phyloP scores from a whole-genome alignment of 2,888 invertebrate genomes.

The Brachynemurus nebulosus region DNA sequence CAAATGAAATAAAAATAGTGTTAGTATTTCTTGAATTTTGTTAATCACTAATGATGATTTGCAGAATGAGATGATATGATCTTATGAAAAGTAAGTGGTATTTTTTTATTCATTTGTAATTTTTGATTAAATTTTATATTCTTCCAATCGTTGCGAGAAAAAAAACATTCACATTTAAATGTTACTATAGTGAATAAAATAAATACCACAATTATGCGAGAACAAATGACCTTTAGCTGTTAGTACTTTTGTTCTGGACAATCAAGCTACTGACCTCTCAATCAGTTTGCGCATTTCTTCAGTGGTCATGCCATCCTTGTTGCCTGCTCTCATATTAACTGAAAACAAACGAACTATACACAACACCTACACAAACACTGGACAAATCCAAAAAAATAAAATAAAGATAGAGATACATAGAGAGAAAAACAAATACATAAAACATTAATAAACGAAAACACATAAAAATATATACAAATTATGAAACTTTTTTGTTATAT shows the following conservation, averaged over 20 bases:
- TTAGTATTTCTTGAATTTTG: conserved; percentile 9
- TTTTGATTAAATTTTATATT: background rate
- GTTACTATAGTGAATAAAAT: no score
- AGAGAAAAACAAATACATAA: background rate
- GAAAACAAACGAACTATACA: conserved; percentile 40
- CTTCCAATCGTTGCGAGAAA: no score
- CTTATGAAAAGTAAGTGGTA: background rate
- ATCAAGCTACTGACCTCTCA: conserved; percentile 70
- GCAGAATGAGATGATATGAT: background rate
- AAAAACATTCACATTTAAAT: no score
- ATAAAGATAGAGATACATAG: conserved; percentile 31
- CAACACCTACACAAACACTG: conserved; percentile 22
- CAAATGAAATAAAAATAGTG: conserved; percentile 13
- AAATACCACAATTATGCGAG: conserved; percentile 4
- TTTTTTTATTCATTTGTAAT: no score
- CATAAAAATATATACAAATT: background rate
- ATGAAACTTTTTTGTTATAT: background rate
- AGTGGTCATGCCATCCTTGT: conserved; percentile 86
- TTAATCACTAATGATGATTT: background rate
- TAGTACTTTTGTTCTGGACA: background rate
- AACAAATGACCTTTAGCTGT: background rate
- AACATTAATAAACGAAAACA: conserved; percentile 1
- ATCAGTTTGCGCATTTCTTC: conserved; percentile 96
- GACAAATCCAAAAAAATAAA: conserved; percentile 26
- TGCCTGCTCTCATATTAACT: conserved; percentile 49